phyloP scores from a whole-genome alignment of 2,888 invertebrate species.

The Xestia rhomboidea region DNA sequence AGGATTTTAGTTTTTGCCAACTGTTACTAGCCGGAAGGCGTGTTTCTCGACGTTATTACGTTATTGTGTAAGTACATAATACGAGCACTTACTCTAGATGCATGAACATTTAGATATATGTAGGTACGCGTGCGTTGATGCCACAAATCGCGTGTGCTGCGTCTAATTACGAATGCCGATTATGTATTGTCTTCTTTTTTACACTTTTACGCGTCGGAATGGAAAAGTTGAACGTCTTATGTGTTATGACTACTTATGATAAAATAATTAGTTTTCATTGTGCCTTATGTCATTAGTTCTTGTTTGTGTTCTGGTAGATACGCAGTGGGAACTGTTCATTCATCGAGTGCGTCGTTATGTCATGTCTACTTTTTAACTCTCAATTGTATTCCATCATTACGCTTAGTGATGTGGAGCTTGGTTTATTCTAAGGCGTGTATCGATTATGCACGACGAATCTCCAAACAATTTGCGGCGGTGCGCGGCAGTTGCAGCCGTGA shows the following conservation, averaged over 20 bases:
- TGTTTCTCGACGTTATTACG: constrained; percentile 47
- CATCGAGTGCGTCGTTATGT: constrained; percentile 34
- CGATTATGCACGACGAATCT: neutral
- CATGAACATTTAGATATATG: constrained; percentile 28
- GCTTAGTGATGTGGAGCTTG: constrained; percentile 2
- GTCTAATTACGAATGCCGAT: constrained; percentile 80
- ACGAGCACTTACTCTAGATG: constrained; percentile 23
- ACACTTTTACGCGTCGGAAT: constrained; percentile 81
- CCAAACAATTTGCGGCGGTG: neutral
- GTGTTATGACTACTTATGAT: constrained; percentile 72
- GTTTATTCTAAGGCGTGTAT: constrained; percentile 1
- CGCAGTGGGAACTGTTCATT: constrained; percentile 49
- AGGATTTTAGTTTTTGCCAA: constrained; percentile 24
- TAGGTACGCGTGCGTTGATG: constrained; percentile 61
- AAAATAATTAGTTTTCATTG: constrained; percentile 75
- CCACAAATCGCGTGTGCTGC: constrained; percentile 75
- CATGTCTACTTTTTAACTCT: constrained; percentile 23
- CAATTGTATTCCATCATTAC: constrained; percentile 16
- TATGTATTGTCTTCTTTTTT: constrained; percentile 85
- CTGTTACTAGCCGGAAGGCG: constrained; percentile 56
- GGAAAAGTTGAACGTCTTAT: constrained; percentile 86
- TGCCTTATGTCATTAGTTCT: constrained; percentile 73
- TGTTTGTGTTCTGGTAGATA: constrained; percentile 46
- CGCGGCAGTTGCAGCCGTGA: neutral
- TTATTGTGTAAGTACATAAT: constrained; percentile 31